Percentiles rank a stretch among this genome's conserved stretches.
Conservation (phyloP, 2,797 vertebrate species). For the Pantherophis alleghaniensis region DNA sequence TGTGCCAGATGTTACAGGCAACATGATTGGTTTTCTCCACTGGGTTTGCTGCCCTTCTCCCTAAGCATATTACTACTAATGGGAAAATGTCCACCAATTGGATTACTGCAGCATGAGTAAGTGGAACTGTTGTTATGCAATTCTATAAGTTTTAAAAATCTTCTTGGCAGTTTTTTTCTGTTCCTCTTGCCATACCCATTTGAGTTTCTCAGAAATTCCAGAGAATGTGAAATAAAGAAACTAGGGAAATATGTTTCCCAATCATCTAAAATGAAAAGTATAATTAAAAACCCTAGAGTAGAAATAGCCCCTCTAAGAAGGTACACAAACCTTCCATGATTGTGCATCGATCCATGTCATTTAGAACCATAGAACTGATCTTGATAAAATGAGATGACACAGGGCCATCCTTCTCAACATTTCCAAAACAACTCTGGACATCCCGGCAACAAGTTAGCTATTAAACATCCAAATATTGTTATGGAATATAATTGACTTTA, state of each 20-base stretch:
- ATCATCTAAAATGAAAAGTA: not conserved
- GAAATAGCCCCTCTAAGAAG: not conserved
- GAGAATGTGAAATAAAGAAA: not conserved
- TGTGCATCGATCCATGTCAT: not conserved
- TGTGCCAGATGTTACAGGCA: not conserved
- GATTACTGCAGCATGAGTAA: not conserved
- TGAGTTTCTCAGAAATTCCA: not conserved
- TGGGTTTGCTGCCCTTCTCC: not conserved
- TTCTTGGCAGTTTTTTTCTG: not conserved
- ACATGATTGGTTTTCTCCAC: not conserved
- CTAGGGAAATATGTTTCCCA: not conserved
- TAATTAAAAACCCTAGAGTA: not conserved
- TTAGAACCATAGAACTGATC: not conserved
- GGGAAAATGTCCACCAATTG: not conserved
- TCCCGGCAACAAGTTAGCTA: not conserved
- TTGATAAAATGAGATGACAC: not conserved
- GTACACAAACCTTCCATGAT: not conserved
- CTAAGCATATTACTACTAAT: not conserved
- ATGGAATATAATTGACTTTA: not conserved
- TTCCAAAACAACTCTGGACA: not conserved
- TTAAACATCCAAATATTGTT: not conserved
- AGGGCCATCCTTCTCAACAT: not conserved
- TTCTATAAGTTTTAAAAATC: not conserved
- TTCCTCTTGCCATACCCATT: not conserved
- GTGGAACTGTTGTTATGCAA: not conserved